These are phyloP conservation scores for Pinctada fucata DNA, from an alignment of 2,888 invertebrate genomes.

Conservation along the genomic window DNA sequence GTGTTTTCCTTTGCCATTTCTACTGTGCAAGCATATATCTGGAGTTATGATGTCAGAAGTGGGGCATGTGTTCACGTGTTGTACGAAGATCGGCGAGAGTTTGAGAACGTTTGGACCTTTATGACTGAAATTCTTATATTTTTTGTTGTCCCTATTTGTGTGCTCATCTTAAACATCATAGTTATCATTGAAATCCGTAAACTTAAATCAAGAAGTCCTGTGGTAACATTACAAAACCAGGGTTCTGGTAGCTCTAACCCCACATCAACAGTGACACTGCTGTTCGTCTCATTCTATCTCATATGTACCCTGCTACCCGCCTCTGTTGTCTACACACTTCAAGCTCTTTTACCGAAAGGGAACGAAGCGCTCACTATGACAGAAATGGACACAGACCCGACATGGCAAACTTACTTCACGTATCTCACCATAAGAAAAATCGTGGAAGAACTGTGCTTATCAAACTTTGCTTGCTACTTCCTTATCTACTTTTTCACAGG, in stretches of 20 bases:
- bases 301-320: slow-evolving; percentile 75
- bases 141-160: slow-evolving; percentile 70
- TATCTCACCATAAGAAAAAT: slow-evolving; percentile 67
- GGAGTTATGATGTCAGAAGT: slow-evolving; percentile 64
- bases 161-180: slow-evolving; percentile 73
- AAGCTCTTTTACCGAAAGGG: slow-evolving; percentile 59
- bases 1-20: slow-evolving; percentile 60
- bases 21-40: slow-evolving; percentile 71
- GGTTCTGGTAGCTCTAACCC: slow-evolving; percentile 52
- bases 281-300: slow-evolving; percentile 76
- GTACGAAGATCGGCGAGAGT: slow-evolving; percentile 23
- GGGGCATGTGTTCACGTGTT: slow-evolving; percentile 67
- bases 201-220: slow-evolving; percentile 62
- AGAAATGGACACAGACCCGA: too few relatives aligned
- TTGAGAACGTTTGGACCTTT: slow-evolving; percentile 72
- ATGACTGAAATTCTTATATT: slow-evolving; percentile 71
- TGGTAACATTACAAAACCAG: slow-evolving; percentile 36
- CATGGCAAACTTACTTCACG: slow-evolving; percentile 63
- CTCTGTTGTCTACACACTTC: slow-evolving; percentile 72
- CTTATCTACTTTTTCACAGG: slow-evolving; percentile 76
- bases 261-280: slow-evolving; percentile 75
- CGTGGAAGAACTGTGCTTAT: slow-evolving; percentile 72
- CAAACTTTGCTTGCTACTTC: slow-evolving; percentile 75
- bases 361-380: slow-evolving; percentile 54
- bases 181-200: slow-evolving; percentile 73